These are phyloP conservation scores for Lepilemur septentrionalis DNA, from an alignment of 2,797 vertebrate species.

Conservation along the genomic window DNA sequence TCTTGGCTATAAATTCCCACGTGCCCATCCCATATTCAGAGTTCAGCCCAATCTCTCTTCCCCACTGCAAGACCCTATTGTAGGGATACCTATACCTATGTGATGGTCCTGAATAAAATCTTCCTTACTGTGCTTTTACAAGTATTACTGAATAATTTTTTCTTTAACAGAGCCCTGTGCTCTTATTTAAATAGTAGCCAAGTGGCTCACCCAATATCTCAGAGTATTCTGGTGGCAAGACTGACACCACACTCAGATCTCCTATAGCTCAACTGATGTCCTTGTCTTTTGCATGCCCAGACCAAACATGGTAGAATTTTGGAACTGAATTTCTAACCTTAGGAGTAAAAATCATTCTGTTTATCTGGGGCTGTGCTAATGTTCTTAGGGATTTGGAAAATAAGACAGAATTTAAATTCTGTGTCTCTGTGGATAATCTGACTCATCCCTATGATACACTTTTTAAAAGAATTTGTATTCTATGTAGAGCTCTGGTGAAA, in stretches of 20 bases:
- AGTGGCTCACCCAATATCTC: background rate
- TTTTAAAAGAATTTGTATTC: background rate
- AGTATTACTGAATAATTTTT: background rate
- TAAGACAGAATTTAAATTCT: conserved; percentile 31
- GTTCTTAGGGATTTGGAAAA: background rate
- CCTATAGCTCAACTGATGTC: no score
- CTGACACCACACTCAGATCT: background rate
- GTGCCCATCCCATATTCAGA: background rate
- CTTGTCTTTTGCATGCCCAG: background rate
- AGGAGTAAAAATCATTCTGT: background rate
- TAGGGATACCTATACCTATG: background rate
- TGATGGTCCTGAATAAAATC: background rate
- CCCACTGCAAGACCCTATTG: background rate
- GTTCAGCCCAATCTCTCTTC: background rate
- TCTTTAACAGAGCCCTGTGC: background rate
- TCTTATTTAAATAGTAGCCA: background rate
- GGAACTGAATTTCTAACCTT: background rate
- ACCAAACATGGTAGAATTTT: background rate
- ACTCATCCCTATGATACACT: background rate
- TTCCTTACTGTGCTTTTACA: background rate
- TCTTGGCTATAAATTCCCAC: background rate
- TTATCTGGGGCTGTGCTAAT: background rate
- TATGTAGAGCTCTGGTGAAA: background rate
- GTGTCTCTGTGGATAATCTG: background rate
- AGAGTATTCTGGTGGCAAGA: background rate